A percentile compares a stretch with the other conserved stretches of the same genome.
Conservation (phyloP, 2,888 invertebrate species). For the Acanthopleura granulata region DNA sequence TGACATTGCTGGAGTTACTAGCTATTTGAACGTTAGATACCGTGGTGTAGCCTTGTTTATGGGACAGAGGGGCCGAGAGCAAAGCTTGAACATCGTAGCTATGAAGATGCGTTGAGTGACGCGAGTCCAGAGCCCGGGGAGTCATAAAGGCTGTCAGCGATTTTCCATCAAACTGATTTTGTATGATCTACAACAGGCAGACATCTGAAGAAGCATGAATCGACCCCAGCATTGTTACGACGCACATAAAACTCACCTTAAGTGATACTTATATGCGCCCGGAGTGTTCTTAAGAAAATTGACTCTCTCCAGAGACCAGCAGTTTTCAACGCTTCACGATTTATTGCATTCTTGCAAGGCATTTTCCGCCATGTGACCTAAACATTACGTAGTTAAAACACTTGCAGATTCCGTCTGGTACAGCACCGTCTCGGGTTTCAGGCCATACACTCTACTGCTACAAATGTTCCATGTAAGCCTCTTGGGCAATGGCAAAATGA, state of each 20-base stretch:
- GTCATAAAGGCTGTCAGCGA: constrained; percentile 2
- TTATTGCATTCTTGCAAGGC: not conserved
- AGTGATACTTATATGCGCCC: constrained; percentile 5
- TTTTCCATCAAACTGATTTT: constrained; percentile 9
- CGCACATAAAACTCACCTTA: constrained; percentile 5
- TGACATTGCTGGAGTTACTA: too few relatives aligned
- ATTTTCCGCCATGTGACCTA: too few relatives aligned
- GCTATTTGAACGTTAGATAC: too few relatives aligned
- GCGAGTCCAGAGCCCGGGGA: not conserved
- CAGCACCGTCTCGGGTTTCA: too few relatives aligned
- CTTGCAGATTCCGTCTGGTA: too few relatives aligned
- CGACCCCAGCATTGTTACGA: not conserved
- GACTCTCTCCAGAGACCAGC: not conserved
- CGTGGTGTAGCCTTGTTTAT: too few relatives aligned
- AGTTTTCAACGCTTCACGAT: not conserved
- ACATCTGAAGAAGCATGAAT: not conserved
- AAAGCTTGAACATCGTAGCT: too few relatives aligned
- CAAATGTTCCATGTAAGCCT: too few relatives aligned
- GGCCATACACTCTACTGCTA: too few relatives aligned
- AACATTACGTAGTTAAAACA: too few relatives aligned
- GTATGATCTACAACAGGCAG: not conserved
- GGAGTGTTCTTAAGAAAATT: constrained; percentile 10
- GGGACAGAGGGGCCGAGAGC: too few relatives aligned
- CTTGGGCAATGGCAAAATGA: too few relatives aligned
- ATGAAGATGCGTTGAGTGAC: not conserved